These are phyloP conservation scores for Nebria salina DNA, from an alignment of 2,888 invertebrate genomes.

Conservation along the genomic window DNA sequence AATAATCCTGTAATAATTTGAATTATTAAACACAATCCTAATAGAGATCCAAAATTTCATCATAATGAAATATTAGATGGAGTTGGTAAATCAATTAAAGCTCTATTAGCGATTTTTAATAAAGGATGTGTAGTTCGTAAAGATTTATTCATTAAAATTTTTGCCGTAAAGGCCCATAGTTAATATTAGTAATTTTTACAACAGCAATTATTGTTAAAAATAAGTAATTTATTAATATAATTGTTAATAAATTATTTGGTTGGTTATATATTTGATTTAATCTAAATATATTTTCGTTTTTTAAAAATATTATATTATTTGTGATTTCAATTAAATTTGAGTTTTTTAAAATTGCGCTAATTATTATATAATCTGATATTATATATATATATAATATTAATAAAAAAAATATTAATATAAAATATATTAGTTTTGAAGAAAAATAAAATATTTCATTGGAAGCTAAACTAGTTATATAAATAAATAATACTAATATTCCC, in stretches of 20 bases:
- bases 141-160: conserved; percentile 65
- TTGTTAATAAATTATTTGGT: conserved; percentile 68
- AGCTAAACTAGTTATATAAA: too few species aligned
- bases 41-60: conserved; percentile 77
- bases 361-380: conserved; percentile 57
- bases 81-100: conserved; percentile 69
- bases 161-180: neutral
- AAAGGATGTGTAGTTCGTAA: conserved; percentile 64
- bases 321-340: conserved; percentile 57
- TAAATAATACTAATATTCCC: too few species aligned
- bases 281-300: conserved; percentile 62
- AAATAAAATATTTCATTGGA: too few species aligned
- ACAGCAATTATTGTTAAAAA: conserved; percentile 68
- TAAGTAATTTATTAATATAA: conserved; percentile 72
- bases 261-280: conserved; percentile 68
- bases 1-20: conserved; percentile 77
- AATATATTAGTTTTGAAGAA: too few species aligned
- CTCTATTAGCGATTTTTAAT: conserved; percentile 71
- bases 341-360: conserved; percentile 39
- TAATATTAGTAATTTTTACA: conserved; percentile 65
- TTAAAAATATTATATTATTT: conserved; percentile 74
- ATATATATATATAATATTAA: conserved; percentile 53
- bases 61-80: conserved; percentile 70
- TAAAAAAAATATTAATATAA: conserved; percentile 50
- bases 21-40: conserved; percentile 71